Evolutionary conservation across 2,797 vertebrate species (phyloP).

Genomic region (Mallotus villosus): DNA sequence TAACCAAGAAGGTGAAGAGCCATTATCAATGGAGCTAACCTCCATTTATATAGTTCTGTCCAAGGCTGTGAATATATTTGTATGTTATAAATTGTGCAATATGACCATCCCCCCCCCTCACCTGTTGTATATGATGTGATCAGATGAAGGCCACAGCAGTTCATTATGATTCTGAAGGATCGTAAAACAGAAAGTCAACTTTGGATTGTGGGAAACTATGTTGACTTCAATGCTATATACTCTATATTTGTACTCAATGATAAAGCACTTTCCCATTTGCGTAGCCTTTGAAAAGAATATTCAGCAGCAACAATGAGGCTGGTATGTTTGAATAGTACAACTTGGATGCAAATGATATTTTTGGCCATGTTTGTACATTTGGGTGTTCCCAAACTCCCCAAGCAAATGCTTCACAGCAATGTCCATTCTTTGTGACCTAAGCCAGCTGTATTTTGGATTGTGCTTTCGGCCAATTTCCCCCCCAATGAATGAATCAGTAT

Average conservation of each 20-base stretch:
- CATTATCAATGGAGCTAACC: background rate
- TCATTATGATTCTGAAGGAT: background rate
- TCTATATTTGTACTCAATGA: constrained; percentile 17
- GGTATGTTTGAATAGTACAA: constrained; percentile 12
- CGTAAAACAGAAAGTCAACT: background rate
- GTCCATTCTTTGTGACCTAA: background rate
- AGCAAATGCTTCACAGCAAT: no score
- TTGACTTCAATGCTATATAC: background rate
- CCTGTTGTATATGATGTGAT: background rate
- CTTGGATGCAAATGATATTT: background rate
- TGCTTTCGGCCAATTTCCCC: background rate
- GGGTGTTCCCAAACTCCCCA: background rate
- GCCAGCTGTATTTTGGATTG: background rate
- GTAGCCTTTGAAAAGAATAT: background rate
- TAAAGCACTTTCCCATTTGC: constrained; percentile 20
- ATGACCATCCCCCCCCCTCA: no score
- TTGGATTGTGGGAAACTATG: background rate
- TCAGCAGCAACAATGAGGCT: constrained; percentile 12
- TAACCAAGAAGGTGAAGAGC: background rate
- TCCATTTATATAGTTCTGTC: background rate
- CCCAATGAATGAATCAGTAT: background rate
- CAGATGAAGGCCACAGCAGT: background rate
- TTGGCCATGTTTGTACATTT: constrained; percentile 1
- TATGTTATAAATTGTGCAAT: background rate
- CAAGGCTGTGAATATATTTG: background rate